Evolutionary conservation across 37 sponge, comb jelly and placozoan genomes (phyloP).

Genomic region (Spongilla lacustris): DNA sequence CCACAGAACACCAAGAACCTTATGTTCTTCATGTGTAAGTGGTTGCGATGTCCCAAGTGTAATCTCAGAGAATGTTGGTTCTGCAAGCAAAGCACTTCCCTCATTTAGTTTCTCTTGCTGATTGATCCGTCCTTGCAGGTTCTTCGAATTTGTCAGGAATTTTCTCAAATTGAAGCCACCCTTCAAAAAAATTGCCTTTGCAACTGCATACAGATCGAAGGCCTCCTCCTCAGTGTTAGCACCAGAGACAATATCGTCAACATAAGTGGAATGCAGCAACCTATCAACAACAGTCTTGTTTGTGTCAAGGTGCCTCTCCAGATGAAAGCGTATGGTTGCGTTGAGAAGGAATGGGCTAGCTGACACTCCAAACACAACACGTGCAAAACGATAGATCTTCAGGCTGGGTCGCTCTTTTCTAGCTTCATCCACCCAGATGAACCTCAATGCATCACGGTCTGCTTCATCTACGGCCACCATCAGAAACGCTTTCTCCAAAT

Average conservation of each 20-base stretch:
- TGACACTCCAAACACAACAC: slow-evolving; percentile 22
- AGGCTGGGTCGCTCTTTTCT: neutral
- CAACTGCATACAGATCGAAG: neutral
- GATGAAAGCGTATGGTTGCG: slow-evolving; percentile 13
- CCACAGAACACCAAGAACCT: slow-evolving; percentile 33
- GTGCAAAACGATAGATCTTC: slow-evolving; percentile 11
- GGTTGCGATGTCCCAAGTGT: neutral
- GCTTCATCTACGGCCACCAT: slow-evolving; percentile 28
- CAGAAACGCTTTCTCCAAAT: slow-evolving; percentile 30
- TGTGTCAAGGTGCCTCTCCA: slow-evolving; percentile 3
- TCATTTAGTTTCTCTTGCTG: neutral
- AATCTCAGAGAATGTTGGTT: neutral
- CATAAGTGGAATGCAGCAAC: slow-evolving; percentile 19
- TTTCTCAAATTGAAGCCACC: slow-evolving; percentile 36
- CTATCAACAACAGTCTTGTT: neutral
- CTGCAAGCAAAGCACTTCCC: neutral
- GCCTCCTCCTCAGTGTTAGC: slow-evolving; percentile 31
- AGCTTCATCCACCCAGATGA: slow-evolving; percentile 17
- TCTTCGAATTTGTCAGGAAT: slow-evolving; percentile 20
- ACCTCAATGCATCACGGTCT: slow-evolving; percentile 15
- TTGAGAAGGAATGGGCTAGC: slow-evolving; percentile 27
- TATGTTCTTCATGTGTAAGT: slow-evolving; percentile 5
- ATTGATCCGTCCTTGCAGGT: neutral
- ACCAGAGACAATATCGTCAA: slow-evolving; percentile 29
- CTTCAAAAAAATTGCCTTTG: slow-evolving; percentile 3